phyloP scores from a whole-genome alignment of 2,113 vertebrate species.

The Colinus virginianus region DNA sequence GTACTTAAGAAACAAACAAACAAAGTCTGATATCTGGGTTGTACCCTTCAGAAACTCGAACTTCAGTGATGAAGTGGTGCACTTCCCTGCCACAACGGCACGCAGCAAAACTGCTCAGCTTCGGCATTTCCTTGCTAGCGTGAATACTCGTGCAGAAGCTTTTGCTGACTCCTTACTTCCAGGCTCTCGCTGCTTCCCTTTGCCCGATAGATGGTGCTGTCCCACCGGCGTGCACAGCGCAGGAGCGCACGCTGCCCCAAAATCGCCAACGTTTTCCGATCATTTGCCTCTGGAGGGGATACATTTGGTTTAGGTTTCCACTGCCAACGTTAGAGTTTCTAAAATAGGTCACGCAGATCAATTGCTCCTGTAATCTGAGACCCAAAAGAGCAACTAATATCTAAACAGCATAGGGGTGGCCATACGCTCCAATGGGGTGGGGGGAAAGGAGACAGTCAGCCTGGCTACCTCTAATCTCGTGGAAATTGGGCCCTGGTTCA shows the following conservation, averaged over 20 bases:
- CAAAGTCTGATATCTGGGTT: background rate
- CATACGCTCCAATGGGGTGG: constrained; percentile 39
- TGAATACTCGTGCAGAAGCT: background rate
- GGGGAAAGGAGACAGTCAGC: constrained; percentile 93
- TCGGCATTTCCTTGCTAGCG: background rate
- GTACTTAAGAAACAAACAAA: background rate
- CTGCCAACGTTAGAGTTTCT: constrained; percentile 88
- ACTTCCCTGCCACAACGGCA: background rate
- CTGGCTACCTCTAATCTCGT: constrained; percentile 94
- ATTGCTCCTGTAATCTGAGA: constrained; percentile 95
- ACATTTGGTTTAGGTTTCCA: constrained; percentile 92
- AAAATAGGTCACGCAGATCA: constrained; percentile 93
- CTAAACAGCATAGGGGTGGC: constrained; percentile 87
- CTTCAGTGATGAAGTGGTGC: accelerated
- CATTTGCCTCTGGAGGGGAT: constrained; percentile 89
- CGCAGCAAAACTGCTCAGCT: background rate
- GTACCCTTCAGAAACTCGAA: background rate
- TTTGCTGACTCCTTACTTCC: no score
- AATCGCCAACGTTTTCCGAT: constrained; percentile 75
- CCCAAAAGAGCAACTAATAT: constrained; percentile 93
- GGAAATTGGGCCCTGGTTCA: constrained; percentile 84
- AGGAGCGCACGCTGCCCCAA: background rate
- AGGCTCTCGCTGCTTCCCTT: background rate
- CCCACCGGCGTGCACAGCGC: background rate
- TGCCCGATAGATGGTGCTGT: constrained; percentile 80